A percentile compares a stretch with the other conserved stretches of the same genome.
These are phyloP conservation scores for Callipepla californica DNA, from an alignment of 2,113 vertebrate genomes.

Conservation along the genomic window DNA sequence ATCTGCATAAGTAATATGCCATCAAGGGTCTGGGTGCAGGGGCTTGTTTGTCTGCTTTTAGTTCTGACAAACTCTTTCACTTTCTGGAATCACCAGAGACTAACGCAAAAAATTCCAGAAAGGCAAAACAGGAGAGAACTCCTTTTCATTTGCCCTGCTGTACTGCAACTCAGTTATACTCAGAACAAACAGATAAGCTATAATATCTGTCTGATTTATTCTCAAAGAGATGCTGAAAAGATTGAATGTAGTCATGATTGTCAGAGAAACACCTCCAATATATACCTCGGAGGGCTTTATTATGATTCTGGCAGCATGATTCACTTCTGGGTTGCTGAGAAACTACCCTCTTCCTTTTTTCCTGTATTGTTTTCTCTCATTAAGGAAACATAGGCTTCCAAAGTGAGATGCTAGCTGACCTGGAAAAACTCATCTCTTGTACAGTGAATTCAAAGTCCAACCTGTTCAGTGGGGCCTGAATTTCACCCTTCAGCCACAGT, in stretches of 20 bases:
- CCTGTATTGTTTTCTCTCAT: background rate
- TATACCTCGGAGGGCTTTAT: background rate
- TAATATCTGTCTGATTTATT: background rate
- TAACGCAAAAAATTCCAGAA: background rate
- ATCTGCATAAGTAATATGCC: background rate
- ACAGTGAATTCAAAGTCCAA: constrained; percentile 33
- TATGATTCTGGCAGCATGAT: background rate
- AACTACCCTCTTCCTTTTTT: constrained; percentile 35
- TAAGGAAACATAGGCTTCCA: constrained; percentile 10
- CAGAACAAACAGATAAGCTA: background rate
- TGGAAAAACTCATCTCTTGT: constrained; percentile 34
- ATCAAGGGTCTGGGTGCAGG: background rate
- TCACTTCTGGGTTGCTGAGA: constrained; percentile 30
- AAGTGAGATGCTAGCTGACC: background rate
- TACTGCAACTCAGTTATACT: background rate
- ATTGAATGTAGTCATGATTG: background rate
- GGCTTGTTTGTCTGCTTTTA: background rate
- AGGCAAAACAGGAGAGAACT: background rate
- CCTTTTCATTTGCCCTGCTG: background rate
- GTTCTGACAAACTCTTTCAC: background rate
- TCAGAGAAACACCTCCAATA: background rate
- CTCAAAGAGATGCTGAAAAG: background rate
- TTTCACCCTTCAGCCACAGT: background rate
- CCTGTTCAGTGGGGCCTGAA: background rate
- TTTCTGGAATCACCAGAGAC: background rate